A percentile compares a stretch with the other conserved stretches of the same genome.
These are phyloP conservation scores for Melanophora roralis DNA, from an alignment of 2,888 invertebrate genomes.

Conservation along the genomic window DNA sequence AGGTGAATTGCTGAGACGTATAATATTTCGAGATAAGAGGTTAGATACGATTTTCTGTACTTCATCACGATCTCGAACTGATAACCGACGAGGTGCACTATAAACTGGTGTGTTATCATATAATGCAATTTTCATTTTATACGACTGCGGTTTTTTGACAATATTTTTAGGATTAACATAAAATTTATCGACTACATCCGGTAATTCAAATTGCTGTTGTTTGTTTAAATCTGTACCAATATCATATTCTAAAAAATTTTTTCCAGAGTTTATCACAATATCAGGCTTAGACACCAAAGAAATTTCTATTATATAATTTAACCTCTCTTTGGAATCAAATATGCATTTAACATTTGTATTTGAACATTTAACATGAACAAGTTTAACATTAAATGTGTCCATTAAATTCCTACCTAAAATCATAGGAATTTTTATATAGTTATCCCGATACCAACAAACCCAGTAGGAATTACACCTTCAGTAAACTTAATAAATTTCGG, in stretches of 20 bases:
- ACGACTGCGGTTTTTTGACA: neutral
- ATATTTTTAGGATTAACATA: neutral
- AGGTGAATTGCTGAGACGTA: neutral
- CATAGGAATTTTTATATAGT: constrained; percentile 9
- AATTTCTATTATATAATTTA: neutral
- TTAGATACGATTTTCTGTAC: neutral
- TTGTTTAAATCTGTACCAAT: neutral
- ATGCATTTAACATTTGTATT: neutral
- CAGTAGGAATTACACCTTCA: neutral
- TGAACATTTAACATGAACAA: neutral
- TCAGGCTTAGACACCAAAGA: neutral
- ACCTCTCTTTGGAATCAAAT: neutral
- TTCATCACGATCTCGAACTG: too few species aligned
- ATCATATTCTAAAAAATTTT: neutral
- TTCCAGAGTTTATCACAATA: neutral
- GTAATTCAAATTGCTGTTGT: neutral
- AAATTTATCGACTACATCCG: neutral
- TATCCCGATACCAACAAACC: neutral
- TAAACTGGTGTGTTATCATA: neutral
- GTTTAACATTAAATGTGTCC: neutral
- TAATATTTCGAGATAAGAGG: neutral
- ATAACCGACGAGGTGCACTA: neutral
- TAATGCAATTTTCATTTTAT: neutral
- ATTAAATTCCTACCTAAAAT: constrained; percentile 8
- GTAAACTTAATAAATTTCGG: neutral